Evolutionary conservation across 2,797 vertebrate species (phyloP).

Genomic region (Hypotaenidia philippensis): DNA sequence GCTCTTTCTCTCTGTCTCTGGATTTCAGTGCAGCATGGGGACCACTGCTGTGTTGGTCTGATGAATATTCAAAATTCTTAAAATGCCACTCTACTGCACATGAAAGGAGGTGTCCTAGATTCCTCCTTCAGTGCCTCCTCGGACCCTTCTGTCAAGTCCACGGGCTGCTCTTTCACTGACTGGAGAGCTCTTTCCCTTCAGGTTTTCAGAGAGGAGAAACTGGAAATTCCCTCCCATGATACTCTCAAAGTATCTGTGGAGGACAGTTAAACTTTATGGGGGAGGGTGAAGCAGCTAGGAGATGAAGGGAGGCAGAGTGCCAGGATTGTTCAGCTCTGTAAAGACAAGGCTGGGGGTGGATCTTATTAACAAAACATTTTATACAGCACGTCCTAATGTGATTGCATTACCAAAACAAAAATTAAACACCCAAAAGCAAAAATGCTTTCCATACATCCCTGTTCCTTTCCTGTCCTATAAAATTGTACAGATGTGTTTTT

Average conservation of each 20-base stretch:
- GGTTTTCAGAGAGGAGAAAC: background rate
- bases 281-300: background rate
- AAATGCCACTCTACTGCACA: background rate
- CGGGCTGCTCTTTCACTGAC: background rate
- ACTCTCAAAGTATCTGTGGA: background rate
- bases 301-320: background rate
- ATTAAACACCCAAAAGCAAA: background rate
- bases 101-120: background rate
- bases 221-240: fast-evolving
- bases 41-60: background rate
- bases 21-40: background rate
- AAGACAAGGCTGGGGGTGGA: background rate
- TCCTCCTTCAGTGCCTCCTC: background rate
- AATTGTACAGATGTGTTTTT: background rate
- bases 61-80: background rate
- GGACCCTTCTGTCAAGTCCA: background rate
- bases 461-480: background rate
- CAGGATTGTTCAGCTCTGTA: background rate
- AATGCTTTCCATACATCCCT: background rate
- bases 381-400: fast-evolving
- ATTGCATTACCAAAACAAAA: background rate
- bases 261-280: background rate
- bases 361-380: fast-evolving
- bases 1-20: background rate
- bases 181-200: background rate